Evolutionary conservation across 2,797 vertebrate species (phyloP).

Genomic region (Hydrolagus colliei): DNA sequence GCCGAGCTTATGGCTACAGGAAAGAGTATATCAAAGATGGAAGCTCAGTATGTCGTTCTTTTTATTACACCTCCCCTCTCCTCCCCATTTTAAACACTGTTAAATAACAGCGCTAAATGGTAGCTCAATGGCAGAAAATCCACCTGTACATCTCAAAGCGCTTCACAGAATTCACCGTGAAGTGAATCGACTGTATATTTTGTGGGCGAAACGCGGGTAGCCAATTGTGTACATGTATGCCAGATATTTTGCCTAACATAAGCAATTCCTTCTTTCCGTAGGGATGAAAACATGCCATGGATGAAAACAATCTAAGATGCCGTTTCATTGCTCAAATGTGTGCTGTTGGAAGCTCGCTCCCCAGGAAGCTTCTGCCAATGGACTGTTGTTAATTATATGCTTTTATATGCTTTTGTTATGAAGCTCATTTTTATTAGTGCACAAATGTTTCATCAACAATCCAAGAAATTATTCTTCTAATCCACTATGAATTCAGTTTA

Average conservation of each 20-base stretch:
- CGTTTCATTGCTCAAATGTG: background rate
- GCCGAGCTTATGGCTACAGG: constrained; percentile 67
- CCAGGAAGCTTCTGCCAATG: background rate
- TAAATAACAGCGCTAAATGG: no score
- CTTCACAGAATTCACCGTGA: no score
- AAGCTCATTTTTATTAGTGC: background rate
- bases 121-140: no score
- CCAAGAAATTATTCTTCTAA: background rate
- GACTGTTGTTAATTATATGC: background rate
- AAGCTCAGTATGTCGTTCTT: constrained; percentile 66
- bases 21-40: constrained; percentile 60
- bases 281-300: background rate
- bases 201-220: no score
- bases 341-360: background rate
- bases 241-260: no score
- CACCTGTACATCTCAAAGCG: no score
- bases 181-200: no score
- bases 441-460: background rate
- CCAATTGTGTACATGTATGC: no score
- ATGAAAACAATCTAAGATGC: background rate
- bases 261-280: background rate
- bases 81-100: no score
- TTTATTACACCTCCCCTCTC: background rate
- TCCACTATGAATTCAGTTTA: background rate
- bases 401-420: background rate